A percentile compares a stretch with the other conserved stretches of the same genome.
Evolutionary conservation across 2,888 invertebrate genomes (phyloP).

Genomic region (Norana najaformis): DNA sequence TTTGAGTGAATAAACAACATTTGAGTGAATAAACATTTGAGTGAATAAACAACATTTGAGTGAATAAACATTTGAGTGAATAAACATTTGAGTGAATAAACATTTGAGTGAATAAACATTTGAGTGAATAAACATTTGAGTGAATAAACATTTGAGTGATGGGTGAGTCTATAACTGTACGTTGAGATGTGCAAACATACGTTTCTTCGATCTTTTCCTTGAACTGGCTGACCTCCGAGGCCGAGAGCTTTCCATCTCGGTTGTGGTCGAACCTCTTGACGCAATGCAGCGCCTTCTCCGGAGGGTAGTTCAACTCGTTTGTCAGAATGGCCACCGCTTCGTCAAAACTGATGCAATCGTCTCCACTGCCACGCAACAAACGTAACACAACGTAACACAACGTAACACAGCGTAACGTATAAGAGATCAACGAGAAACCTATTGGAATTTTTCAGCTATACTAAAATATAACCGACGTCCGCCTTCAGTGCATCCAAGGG

Average conservation of each 20-base stretch:
- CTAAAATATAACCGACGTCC: too few relatives aligned
- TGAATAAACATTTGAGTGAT: too few relatives aligned
- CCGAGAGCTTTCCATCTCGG: constrained; percentile 39
- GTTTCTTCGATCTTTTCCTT: constrained; percentile 40
- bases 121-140: too few relatives aligned
- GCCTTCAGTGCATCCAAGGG: too few relatives aligned
- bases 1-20: too few relatives aligned
- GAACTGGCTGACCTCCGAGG: constrained; percentile 38
- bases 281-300: constrained; percentile 40
- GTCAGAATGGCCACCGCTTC: constrained; percentile 39
- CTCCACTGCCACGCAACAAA: constrained; percentile 26
- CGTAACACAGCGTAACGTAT: background rate
- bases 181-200: constrained; percentile 30
- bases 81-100: too few relatives aligned
- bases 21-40: too few relatives aligned
- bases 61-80: too few relatives aligned
- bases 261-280: constrained; percentile 43
- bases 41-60: too few relatives aligned
- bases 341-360: constrained; percentile 38
- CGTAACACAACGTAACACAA: background rate
- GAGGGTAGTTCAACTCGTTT: constrained; percentile 41
- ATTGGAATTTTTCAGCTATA: too few relatives aligned
- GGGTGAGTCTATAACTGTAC: too few relatives aligned
- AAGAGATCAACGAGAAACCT: background rate
- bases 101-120: too few relatives aligned